Conservation (phyloP, 1,140 invertebrate species). For the Liolophura sinensis region DNA sequence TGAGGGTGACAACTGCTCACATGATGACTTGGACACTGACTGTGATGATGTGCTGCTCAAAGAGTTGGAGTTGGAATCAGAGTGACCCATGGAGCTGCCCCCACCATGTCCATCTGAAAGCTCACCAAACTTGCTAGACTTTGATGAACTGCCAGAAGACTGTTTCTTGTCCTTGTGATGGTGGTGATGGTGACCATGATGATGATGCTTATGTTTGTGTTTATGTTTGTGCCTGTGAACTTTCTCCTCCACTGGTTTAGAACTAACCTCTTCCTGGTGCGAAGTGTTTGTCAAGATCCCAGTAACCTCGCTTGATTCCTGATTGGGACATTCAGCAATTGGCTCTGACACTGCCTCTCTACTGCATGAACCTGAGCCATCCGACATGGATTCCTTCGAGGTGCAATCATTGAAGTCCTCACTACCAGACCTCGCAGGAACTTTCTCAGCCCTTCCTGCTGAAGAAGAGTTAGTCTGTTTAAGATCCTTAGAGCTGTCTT, state of each 20-base stretch:
- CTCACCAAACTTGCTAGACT: background rate
- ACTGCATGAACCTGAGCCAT: no score
- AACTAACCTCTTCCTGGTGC: background rate
- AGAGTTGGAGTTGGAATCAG: constrained; percentile 4
- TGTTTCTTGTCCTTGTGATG: constrained; percentile 2
- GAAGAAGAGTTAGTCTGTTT: no score
- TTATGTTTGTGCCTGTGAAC: constrained; percentile 4
- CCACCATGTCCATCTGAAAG: background rate
- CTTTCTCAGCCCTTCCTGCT: no score
- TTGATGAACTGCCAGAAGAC: constrained; percentile 5
- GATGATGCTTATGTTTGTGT: constrained; percentile 7
- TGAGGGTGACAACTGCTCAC: no score
- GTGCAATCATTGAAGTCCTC: no score
- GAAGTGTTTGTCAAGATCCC: background rate
- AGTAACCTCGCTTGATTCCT: no score
- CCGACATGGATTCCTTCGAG: no score
- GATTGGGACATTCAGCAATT: no score
- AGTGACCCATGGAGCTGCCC: constrained; percentile 15
- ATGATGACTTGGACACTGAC: constrained; percentile 4
- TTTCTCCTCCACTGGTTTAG: constrained; percentile 6
- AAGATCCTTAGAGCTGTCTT: no score
- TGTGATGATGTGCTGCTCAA: constrained; percentile 6
- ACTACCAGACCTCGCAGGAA: no score
- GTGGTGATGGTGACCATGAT: constrained; percentile 12
- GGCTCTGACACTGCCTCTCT: no score